phyloP scores from a whole-genome alignment of 2,797 vertebrate species.

The Emys orbicularis region DNA sequence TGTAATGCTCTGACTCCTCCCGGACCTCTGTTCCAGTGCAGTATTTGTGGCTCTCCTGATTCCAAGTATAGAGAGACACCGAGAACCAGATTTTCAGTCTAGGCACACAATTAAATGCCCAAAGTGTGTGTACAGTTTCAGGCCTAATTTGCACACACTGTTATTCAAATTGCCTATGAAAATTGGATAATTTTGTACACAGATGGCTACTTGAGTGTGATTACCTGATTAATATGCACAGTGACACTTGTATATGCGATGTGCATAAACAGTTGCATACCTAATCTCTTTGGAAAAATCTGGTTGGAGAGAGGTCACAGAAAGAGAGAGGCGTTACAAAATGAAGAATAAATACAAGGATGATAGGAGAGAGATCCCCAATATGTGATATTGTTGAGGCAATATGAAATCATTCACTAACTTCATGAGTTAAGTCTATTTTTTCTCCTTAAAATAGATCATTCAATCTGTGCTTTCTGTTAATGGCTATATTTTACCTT shows the following conservation, averaged over 20 bases:
- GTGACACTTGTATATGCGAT: background rate
- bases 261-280: background rate
- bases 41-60: background rate
- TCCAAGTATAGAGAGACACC: background rate
- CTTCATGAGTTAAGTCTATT: background rate
- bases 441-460: background rate
- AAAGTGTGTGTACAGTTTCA: background rate
- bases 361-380: background rate
- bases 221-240: background rate
- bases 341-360: slow-evolving; percentile 11
- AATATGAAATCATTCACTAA: background rate
- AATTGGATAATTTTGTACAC: background rate
- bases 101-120: background rate
- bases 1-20: background rate
- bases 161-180: background rate
- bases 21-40: background rate
- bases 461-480: background rate
- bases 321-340: background rate
- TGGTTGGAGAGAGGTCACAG: background rate
- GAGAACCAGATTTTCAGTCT: background rate
- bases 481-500: background rate
- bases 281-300: background rate
- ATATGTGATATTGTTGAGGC: background rate
- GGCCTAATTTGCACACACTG: rapidly evolving
- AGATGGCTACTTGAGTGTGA: background rate